These are phyloP conservation scores for Cephus cinctus DNA, from an alignment of 1,140 invertebrate species.

Conservation along the genomic window DNA sequence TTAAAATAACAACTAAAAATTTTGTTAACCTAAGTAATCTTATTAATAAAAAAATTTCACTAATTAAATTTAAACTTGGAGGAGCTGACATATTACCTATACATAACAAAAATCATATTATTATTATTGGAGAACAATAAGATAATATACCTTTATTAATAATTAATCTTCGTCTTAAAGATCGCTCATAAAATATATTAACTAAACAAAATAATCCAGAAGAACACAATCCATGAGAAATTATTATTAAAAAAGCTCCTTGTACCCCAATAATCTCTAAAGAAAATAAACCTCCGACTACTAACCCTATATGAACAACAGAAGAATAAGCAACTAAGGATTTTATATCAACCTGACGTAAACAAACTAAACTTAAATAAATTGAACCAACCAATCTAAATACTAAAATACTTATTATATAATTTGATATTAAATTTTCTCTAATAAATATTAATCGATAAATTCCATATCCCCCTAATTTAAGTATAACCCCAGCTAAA, in stretches of 20 bases:
- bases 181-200: slow-evolving; percentile 64
- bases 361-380: slow-evolving; percentile 61
- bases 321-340: slow-evolving; percentile 65
- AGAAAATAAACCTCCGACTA: slow-evolving; percentile 62
- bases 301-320: slow-evolving; percentile 46
- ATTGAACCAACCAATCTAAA: slow-evolving; percentile 59
- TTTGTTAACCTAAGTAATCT: slow-evolving; percentile 51
- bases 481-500: slow-evolving; percentile 69
- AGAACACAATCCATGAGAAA: slow-evolving; percentile 67
- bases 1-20: slow-evolving; percentile 55
- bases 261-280: slow-evolving; percentile 50
- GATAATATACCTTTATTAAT: slow-evolving; percentile 47
- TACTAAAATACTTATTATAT: slow-evolving; percentile 53
- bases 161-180: slow-evolving; percentile 44
- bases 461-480: slow-evolving; percentile 67
- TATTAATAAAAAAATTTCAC: slow-evolving; percentile 63
- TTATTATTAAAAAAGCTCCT: slow-evolving; percentile 61
- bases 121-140: slow-evolving; percentile 40
- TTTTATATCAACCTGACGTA: slow-evolving; percentile 63
- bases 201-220: slow-evolving; percentile 69
- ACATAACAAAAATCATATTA: slow-evolving; percentile 64
- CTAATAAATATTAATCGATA: slow-evolving; percentile 56
- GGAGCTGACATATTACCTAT: slow-evolving; percentile 48
- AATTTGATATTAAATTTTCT: slow-evolving; percentile 46
- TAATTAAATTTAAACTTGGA: slow-evolving; percentile 44